Evolutionary conservation across 2,113 vertebrate genomes (phyloP).

Genomic region (Hippoglossus stenolepis): DNA sequence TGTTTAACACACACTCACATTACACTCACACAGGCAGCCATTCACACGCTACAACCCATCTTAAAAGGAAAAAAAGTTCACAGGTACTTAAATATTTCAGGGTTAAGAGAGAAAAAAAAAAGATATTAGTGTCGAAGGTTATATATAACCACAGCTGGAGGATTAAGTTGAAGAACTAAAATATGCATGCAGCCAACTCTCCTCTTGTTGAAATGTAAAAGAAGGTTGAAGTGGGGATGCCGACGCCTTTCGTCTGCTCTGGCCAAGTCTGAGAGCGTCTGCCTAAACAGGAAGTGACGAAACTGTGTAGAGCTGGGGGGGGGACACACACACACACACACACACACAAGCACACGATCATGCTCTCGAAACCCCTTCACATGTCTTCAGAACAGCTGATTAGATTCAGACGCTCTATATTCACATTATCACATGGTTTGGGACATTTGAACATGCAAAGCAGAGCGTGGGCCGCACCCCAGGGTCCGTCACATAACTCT

Average conservation of each 20-base stretch:
- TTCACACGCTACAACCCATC: conserved; percentile 56
- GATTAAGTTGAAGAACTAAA: conserved; percentile 60
- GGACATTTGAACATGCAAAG: background rate
- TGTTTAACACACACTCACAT: conserved; percentile 27
- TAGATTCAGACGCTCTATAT: background rate
- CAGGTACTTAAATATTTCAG: conserved; percentile 79
- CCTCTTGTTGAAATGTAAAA: conserved; percentile 44
- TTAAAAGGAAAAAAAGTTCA: conserved; percentile 66
- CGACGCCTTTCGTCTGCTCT: conserved; percentile 46
- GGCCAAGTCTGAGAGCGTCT: conserved; percentile 47
- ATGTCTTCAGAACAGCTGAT: background rate
- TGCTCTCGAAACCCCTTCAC: background rate
- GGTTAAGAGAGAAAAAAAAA: conserved; percentile 75
- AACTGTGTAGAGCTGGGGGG: conserved; percentile 4
- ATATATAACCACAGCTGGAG: conserved; percentile 68
- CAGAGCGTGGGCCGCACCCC: background rate
- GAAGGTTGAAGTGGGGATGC: background rate
- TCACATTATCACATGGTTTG: background rate
- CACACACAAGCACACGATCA: background rate
- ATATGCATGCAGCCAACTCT: conserved; percentile 66
- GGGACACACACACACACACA: background rate
- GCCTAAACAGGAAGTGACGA: conserved; percentile 51
- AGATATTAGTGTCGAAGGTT: conserved; percentile 76
- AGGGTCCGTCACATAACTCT: background rate
- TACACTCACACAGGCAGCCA: conserved; percentile 22